These are phyloP conservation scores for Hypotaenidia okinawae DNA, from an alignment of 2,797 vertebrate genomes.

Conservation along the genomic window DNA sequence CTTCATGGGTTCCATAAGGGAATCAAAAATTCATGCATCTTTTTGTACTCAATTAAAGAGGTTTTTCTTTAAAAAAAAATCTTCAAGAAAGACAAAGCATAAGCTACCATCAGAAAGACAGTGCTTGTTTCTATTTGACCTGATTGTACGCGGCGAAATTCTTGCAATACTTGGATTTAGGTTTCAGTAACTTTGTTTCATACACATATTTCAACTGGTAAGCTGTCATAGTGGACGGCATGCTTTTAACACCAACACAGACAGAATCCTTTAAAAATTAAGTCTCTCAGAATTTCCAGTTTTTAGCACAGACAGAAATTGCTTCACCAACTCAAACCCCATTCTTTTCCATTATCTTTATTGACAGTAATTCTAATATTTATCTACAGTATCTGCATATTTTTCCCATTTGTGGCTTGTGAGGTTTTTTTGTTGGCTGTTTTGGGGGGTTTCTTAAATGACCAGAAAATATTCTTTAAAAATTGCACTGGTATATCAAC, in stretches of 20 bases:
- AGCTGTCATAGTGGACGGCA: background rate
- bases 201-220: background rate
- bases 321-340: accelerated
- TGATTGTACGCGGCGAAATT: background rate
- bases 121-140: background rate
- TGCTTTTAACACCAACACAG: background rate
- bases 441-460: background rate
- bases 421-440: background rate
- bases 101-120: background rate
- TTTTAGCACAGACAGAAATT: background rate
- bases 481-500: accelerated
- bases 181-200: background rate
- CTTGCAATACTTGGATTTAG: background rate
- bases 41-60: background rate
- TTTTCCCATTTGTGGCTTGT: accelerated
- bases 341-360: background rate
- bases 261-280: background rate
- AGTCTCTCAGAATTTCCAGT: background rate
- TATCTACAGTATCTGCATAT: background rate
- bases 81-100: background rate
- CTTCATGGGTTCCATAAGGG: background rate
- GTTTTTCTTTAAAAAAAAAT: background rate
- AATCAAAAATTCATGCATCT: background rate
- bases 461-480: background rate
- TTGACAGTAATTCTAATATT: background rate